Evolutionary conservation across 2,888 invertebrate species (phyloP).

Genomic region (Drosophila borborema): DNA sequence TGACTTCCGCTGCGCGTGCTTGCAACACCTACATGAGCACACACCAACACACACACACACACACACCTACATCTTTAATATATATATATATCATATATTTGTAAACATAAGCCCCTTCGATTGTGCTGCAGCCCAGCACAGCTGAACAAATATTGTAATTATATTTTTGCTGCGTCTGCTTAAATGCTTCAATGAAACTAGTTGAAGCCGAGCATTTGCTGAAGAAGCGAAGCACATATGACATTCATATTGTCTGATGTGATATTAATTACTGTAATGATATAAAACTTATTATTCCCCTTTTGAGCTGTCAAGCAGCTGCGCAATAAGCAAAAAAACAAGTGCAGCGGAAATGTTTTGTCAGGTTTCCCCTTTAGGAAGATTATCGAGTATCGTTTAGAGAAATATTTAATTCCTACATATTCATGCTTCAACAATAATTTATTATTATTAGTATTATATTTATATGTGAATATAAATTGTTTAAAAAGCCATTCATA

Average conservation of each 20-base stretch:
- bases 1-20: slow-evolving; percentile 79
- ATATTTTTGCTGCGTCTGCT: slow-evolving; percentile 32
- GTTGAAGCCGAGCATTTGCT: background rate
- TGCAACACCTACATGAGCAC: slow-evolving; percentile 64
- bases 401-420: too few species aligned
- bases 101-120: slow-evolving; percentile 3
- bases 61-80: background rate
- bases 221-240: background rate
- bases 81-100: background rate
- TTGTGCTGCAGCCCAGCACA: slow-evolving; percentile 23
- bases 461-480: too few species aligned
- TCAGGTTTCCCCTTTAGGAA: too few species aligned
- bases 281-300: too few species aligned
- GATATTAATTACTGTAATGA: background rate
- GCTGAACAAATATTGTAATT: slow-evolving; percentile 59
- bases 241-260: background rate
- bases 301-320: background rate
- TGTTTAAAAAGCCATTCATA: too few species aligned
- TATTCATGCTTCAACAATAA: too few species aligned
- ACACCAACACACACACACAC: background rate
- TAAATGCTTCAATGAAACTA: slow-evolving; percentile 43
- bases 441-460: too few species aligned
- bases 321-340: background rate
- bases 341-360: too few species aligned
- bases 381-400: too few species aligned